Percentiles rank a stretch among this genome's conserved stretches.
Evolutionary conservation across 37 sponge, comb jelly and placozoan genomes (phyloP).

Genomic region (Oopsacas minuta): DNA sequence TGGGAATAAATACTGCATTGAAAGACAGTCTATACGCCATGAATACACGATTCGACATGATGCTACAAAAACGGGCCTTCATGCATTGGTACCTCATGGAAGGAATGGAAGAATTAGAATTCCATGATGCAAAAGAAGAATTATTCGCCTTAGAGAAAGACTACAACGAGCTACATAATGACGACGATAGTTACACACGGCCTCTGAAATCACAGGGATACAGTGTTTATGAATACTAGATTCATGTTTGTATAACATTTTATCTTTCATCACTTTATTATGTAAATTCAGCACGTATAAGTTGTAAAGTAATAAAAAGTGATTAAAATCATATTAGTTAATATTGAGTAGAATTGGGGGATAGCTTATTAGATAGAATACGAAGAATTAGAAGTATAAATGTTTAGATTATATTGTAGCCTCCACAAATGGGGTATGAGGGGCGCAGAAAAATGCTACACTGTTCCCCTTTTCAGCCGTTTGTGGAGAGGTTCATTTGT

Average conservation of each 20-base stretch:
- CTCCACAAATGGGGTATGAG: too few species aligned
- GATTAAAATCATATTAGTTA: too few species aligned
- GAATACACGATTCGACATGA: not conserved
- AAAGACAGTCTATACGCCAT: not conserved
- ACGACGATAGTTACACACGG: not conserved
- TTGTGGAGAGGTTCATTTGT: too few species aligned
- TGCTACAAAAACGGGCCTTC: slow-evolving; percentile 5
- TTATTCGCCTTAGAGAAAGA: not conserved
- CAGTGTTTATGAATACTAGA: not conserved
- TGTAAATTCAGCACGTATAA: not conserved
- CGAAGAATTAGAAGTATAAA: too few species aligned
- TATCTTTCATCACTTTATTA: not conserved
- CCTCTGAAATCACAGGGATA: not conserved
- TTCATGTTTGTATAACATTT: not conserved
- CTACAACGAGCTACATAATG: not conserved
- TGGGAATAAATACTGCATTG: not conserved
- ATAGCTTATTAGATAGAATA: too few species aligned
- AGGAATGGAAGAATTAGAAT: slow-evolving; percentile 2
- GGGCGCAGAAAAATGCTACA: too few species aligned
- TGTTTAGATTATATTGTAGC: too few species aligned
- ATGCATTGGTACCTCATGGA: not conserved
- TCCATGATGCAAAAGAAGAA: not conserved
- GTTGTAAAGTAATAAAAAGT: not conserved
- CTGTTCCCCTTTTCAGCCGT: too few species aligned
- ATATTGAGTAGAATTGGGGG: too few species aligned